Percentiles rank a stretch among this genome's conserved stretches.
Evolutionary conservation across 2,888 invertebrate genomes (phyloP).

Genomic region (Pachycephus smyrnensis): DNA sequence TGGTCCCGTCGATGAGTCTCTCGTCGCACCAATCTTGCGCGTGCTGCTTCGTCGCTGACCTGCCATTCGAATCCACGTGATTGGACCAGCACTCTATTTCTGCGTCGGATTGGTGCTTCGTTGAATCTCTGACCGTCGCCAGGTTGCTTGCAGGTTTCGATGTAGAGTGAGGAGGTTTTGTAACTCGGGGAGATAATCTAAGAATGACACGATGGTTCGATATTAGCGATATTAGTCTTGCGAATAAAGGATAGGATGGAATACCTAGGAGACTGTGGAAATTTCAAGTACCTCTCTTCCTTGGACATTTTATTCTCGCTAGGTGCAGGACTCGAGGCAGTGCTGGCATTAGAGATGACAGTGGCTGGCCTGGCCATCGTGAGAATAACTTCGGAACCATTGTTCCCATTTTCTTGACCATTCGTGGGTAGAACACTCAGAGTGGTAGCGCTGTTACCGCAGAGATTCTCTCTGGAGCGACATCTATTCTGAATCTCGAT

Average conservation of each 20-base stretch:
- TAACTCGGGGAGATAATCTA: conserved; percentile 64
- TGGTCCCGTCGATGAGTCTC: conserved; percentile 50
- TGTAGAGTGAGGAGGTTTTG: conserved; percentile 56
- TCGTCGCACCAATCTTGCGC: conserved; percentile 60
- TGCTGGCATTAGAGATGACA: conserved; percentile 75
- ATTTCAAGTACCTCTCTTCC: conserved; percentile 68
- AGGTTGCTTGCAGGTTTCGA: conserved; percentile 52
- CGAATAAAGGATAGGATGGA: neutral
- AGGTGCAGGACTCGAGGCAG: conserved; percentile 70
- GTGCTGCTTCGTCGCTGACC: conserved; percentile 47
- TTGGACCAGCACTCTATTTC: conserved; percentile 58
- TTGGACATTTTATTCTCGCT: conserved; percentile 71
- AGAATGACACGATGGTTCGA: conserved; percentile 4
- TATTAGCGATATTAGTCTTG: neutral
- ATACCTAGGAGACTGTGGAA: neutral
- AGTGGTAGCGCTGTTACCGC: conserved; percentile 59
- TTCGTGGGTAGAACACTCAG: conserved; percentile 57
- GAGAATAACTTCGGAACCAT: conserved; percentile 71
- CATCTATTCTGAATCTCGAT: conserved; percentile 63
- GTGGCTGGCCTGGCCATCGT: conserved; percentile 77
- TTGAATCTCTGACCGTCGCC: conserved; percentile 49
- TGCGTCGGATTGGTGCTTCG: conserved; percentile 45
- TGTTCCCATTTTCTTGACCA: conserved; percentile 60
- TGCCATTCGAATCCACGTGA: conserved; percentile 48
- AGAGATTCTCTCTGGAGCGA: conserved; percentile 65